Base-by-base conservation (phyloP, 2,888 invertebrate species). In the Euzophera pinguis region DNA sequence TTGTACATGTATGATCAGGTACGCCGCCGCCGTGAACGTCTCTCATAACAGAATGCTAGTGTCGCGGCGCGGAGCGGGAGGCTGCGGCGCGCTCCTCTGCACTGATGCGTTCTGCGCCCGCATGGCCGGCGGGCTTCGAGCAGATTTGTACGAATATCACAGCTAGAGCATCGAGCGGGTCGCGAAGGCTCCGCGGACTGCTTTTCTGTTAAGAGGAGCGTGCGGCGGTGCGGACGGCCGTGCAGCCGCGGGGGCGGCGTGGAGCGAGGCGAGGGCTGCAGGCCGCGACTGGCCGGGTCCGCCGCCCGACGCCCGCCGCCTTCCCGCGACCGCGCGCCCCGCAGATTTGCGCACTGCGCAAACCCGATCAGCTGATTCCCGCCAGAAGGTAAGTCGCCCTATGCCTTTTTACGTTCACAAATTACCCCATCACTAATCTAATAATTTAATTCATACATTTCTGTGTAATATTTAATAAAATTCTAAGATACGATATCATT, bases 281-380 rank as follows among this genome's bases (percentile, higher is more conserved):
- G 71, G 71, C 73, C 71, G 69, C 66, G 71, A 78, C 80, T 78
- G 78, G 66, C 77, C 76, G 77, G 78, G 82, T 71, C 73, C 67
- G 61, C 61, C 62, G 54, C 59, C 56, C 3, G 16, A 4, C 16
- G 38, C 66, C 61, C 66, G 67, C 63, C 67, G 57, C 70, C 62
- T 57, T 57, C 54, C 63, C 57, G 53, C 60, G 55, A 59, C 58
- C 63, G 65, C 56, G 69, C 69, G 35, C 75, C 77, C 79, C 84
- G 68, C 75, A 78, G 73, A 80, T 85, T 87, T 89, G 89, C 89
- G 89, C 89, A 90, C 76, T 90, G 89, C 89, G 89, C 90, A 88
- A 87, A 73, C 84, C 79, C 75, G 73, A 89, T 80, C 89, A 89
- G 89, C 89, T 90, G 89, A 86, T 89, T 89, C 88, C 87, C 88